Evolutionary conservation across 1,140 invertebrate genomes (phyloP).

Genomic region (Aphelenchoides avenae): DNA sequence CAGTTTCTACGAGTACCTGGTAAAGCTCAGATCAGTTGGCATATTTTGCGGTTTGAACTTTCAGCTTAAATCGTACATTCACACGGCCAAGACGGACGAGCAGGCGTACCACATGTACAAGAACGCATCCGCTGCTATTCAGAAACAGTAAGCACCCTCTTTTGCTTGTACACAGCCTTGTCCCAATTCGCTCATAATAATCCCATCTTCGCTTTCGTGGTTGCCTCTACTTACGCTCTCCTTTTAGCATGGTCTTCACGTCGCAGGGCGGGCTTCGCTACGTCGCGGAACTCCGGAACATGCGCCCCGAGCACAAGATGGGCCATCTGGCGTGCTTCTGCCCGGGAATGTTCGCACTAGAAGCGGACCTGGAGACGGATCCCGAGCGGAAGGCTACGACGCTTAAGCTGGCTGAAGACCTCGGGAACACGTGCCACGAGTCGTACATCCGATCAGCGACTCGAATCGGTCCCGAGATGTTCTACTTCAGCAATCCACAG

Average conservation of each 20-base stretch:
- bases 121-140: slow-evolving; percentile 67
- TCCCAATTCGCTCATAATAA: slow-evolving; percentile 43
- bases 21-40: too few relatives aligned
- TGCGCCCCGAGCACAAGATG: slow-evolving; percentile 91
- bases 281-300: slow-evolving; percentile 86
- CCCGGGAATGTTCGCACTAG: slow-evolving; percentile 89
- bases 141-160: too few relatives aligned
- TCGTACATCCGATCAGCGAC: slow-evolving; percentile 72
- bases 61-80: slow-evolving; percentile 90
- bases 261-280: slow-evolving; percentile 64
- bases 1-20: slow-evolving; percentile 97
- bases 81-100: slow-evolving; percentile 69
- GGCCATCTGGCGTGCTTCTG: slow-evolving; percentile 91
- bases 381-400: slow-evolving; percentile 70
- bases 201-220: slow-evolving; percentile 70
- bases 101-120: slow-evolving; percentile 87
- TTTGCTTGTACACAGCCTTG: too few relatives aligned
- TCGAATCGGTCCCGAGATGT: slow-evolving; percentile 52
- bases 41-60: too few relatives aligned
- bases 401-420: slow-evolving; percentile 79
- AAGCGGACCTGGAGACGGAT: slow-evolving; percentile 73
- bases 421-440: slow-evolving; percentile 94
- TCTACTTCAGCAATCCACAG: slow-evolving; percentile 24
- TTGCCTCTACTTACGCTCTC: too few relatives aligned
- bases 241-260: slow-evolving; percentile 47